phyloP scores from a whole-genome alignment of 2,797 vertebrate genomes.

The Mormyrops attenuatus region DNA sequence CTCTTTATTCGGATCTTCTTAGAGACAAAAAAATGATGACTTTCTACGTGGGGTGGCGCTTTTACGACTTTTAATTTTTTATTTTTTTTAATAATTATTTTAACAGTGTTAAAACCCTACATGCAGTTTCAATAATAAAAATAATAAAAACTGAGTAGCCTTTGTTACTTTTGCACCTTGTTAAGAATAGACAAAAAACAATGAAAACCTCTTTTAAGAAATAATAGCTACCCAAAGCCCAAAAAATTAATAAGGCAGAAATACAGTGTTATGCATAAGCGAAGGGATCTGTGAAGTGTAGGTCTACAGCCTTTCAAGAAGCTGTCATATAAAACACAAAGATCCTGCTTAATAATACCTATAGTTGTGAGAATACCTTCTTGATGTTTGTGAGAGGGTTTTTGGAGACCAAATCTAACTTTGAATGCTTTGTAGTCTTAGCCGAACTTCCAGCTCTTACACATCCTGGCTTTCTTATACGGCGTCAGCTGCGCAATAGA shows the following conservation, averaged over 20 bases:
- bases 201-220: not conserved
- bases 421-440: not conserved
- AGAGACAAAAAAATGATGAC: not conserved
- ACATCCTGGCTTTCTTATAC: not conserved
- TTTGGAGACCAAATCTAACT: not conserved
- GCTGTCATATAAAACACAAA: not conserved
- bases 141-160: not conserved
- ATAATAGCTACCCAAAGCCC: not conserved
- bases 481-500: not conserved
- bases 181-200: not conserved
- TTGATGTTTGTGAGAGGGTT: not conserved
- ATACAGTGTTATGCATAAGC: not conserved
- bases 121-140: not conserved
- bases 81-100: too few relatives aligned
- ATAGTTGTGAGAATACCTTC: not conserved
- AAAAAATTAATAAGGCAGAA: not conserved
- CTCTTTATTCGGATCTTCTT: not conserved
- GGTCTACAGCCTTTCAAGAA: not conserved
- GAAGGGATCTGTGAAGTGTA: not conserved
- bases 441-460: not conserved
- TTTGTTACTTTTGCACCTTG: not conserved
- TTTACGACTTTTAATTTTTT: too few relatives aligned
- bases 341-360: not conserved
- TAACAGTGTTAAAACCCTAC: not conserved
- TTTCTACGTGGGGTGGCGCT: not conserved